Evolutionary conservation across 1,140 invertebrate species (phyloP), one percentile per base, ranked within the genome.

Genomic region (Centruroides sculpturatus): DNA sequence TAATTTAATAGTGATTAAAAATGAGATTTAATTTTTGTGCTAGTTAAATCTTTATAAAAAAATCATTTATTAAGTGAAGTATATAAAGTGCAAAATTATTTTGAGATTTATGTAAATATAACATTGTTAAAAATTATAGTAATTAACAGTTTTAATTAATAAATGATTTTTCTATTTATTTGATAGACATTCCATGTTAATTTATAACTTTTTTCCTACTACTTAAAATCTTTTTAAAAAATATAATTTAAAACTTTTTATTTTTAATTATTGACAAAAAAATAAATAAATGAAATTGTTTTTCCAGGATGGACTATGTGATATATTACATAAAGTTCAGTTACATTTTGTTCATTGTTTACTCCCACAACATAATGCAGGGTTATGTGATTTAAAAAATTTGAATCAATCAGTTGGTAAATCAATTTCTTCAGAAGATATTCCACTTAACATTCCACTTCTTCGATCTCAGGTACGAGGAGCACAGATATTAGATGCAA

Each of bases 321-420:
- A 94, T 71, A 89, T 87, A 7, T 71, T 97, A 55, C 76, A 88
- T 11, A 80, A 89, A 67, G 91, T 87, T 41, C 82, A 85, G 65
- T 77, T 85, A 1, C 79, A 85, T 59, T 97, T 97, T 75, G 82
- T 96, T 11, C 86, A 90, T 68, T 96, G 92, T 76, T 80, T 95
- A 62, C 72, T 94, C 60, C 84, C 92, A 8, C 83, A 90, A 66
- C 83, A 85, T 60, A 84, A 85, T 70, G 83, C 84, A 36, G 85
- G 82, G 3, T 68, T 79, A 46, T 76, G 77, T 69, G 76, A 79
- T 51, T 61, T 74, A 8, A 72, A 70, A 52, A 50, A 62, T 49
- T 35, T 60, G 6, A 64, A 61, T 53, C 55, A 62, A 4, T 50
- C 52, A 35, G 60, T 59, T 12, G 61, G 64, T 10, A 69, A 66